Percentiles rank a stretch among this genome's conserved stretches.
phyloP scores from a whole-genome alignment of 2,888 invertebrate genomes.

The Cephus runcator region DNA sequence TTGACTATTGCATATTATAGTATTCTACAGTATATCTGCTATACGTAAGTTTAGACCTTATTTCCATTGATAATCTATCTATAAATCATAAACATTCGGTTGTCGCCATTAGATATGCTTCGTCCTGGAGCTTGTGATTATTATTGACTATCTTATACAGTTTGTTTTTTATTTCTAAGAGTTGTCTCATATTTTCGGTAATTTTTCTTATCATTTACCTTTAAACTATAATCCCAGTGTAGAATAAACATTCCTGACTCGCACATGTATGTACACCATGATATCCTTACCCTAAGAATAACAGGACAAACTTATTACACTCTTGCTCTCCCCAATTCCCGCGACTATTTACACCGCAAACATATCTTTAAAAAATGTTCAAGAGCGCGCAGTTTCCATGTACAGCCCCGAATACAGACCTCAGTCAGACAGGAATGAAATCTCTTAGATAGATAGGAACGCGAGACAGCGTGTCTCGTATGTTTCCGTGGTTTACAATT shows the following conservation, averaged over 20 bases:
- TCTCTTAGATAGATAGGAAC: not conserved
- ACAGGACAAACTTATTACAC: not conserved
- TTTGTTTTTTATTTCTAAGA: not conserved
- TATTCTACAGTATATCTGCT: not conserved
- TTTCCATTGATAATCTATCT: not conserved
- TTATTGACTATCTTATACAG: not conserved
- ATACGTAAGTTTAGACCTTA: not conserved
- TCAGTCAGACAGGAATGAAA: not conserved
- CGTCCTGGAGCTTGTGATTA: no score
- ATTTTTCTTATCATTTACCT: not conserved
- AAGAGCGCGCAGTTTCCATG: not conserved
- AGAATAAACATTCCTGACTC: not conserved
- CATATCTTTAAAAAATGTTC: not conserved
- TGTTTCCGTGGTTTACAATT: not conserved
- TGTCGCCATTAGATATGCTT: not conserved
- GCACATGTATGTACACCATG: not conserved
- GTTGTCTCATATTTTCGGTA: not conserved
- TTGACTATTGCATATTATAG: no score
- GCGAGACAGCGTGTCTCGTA: not conserved
- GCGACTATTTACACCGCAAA: not conserved
- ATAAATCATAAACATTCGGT: not conserved
- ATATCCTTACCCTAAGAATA: not conserved
- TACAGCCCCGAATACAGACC: not conserved
- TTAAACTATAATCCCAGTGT: not conserved
- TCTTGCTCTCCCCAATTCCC: not conserved